Evolutionary conservation across 2,888 invertebrate genomes (phyloP), one percentile per base, ranked within the genome.

Genomic region (Adelognathus sp.): DNA sequence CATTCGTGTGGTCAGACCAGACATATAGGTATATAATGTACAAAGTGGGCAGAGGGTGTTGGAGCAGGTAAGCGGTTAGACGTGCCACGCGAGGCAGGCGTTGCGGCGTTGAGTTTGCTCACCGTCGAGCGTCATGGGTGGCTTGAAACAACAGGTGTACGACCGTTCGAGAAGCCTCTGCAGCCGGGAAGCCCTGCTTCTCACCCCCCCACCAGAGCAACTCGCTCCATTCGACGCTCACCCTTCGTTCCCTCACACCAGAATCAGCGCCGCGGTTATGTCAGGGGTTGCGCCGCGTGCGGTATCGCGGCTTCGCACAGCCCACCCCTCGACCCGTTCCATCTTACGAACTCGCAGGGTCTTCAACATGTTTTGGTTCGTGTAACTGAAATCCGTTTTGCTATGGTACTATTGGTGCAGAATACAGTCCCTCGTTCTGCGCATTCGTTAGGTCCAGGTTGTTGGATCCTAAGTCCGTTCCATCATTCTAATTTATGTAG

Each of bases 131-230:
- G 73, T 78, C 74, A 76, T 77, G 84, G 83, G 83, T 85, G 83
- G 84, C 83, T 86, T 83, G 86, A 87, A 86, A 87, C 87, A 88
- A 88, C 87, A 88, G 86, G 86, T 87, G 86, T 81, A 86, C 82
- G 84, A 69, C 80, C 83, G 81, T 83, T 81, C 85, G 80, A 82
- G 83, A 78, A 72, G 73, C 81, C 83, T 79, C 78, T 18, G 72
- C 72, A 76, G 81, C 81, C 79, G 50, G 79, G 44, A 76, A 56
- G 60, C 73, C 44, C n/a, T n/a, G n/a, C n/a, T 39, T 44, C 29
- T 14, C 64, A 41, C 69, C 69, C 61, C 76, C 76, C 81, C 66
- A 73, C 31, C 69, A 72, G 29, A 2, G 29, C 52, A 41, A 21
- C 39, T 29, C 11, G 18, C 21, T 41, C 56, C 58, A 18, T 44